These are phyloP conservation scores for Philaethria dido DNA, from an alignment of 2,888 invertebrate genomes.

Conservation along the genomic window DNA sequence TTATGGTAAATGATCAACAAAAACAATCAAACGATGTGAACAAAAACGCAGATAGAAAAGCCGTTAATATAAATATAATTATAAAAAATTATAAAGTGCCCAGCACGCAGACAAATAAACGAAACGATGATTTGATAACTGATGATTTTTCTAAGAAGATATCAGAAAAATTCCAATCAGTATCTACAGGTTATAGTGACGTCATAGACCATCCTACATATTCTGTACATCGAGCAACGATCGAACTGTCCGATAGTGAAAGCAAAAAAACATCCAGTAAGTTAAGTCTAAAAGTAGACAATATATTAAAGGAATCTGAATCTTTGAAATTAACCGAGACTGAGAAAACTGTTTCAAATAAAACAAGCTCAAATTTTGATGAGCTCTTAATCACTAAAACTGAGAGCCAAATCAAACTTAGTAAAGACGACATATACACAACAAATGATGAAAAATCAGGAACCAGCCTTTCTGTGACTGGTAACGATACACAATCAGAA, in stretches of 20 bases:
- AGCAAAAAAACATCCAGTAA: slow-evolving; percentile 21
- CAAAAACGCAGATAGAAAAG: slow-evolving; percentile 55
- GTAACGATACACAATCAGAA: slow-evolving; percentile 26
- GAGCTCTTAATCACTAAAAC: slow-evolving; percentile 8
- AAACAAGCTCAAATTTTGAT: slow-evolving; percentile 14
- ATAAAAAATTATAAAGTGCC: slow-evolving; percentile 51
- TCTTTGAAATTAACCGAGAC: slow-evolving; percentile 39
- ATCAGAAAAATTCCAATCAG: slow-evolving; percentile 63
- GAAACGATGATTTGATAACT: slow-evolving; percentile 4
- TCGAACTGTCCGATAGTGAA: slow-evolving; percentile 51
- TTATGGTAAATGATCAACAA: slow-evolving; percentile 49
- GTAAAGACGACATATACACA: slow-evolving; percentile 23
- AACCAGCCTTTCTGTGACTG: slow-evolving; percentile 31
- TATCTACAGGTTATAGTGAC: slow-evolving; percentile 64
- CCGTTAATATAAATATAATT: slow-evolving; percentile 65
- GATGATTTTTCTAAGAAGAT: slow-evolving; percentile 59
- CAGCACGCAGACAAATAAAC: slow-evolving; percentile 36
- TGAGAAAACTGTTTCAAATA: slow-evolving; percentile 31
- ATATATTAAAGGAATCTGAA: slow-evolving; percentile 38
- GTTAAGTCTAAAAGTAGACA: slow-evolving; percentile 27
- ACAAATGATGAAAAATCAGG: slow-evolving; percentile 36
- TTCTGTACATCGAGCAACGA: slow-evolving; percentile 58
- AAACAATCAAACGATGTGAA: slow-evolving; percentile 41
- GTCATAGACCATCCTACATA: slow-evolving; percentile 49
- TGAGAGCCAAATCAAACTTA: slow-evolving; percentile 18